Percentiles rank a stretch among this genome's conserved stretches.
phyloP scores from a whole-genome alignment of 2,797 vertebrate genomes.

The Falco rusticolus region DNA sequence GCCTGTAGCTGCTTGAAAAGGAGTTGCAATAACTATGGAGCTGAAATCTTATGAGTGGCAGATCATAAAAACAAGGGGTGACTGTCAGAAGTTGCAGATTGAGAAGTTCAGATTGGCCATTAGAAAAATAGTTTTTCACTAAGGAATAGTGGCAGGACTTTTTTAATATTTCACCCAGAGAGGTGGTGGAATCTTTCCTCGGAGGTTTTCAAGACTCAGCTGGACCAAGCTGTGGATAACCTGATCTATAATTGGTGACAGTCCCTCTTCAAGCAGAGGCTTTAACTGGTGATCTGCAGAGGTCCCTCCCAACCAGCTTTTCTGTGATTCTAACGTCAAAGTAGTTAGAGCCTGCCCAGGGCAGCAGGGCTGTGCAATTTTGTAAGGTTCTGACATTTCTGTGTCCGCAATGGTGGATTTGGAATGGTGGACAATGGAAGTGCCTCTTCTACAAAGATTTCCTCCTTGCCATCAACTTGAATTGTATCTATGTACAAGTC shows the following conservation, averaged over 20 bases:
- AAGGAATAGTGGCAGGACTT: neutral
- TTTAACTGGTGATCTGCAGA: neutral
- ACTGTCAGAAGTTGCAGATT: neutral
- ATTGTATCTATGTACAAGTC: neutral
- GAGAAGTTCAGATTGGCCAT: neutral
- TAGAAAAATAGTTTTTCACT: neutral
- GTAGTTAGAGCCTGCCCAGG: neutral
- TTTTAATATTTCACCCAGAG: neutral
- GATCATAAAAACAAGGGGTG: rapidly evolving
- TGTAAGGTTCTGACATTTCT: neutral
- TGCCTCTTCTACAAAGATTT: neutral
- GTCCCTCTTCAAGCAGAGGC: neutral
- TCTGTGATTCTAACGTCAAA: neutral
- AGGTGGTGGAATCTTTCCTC: neutral
- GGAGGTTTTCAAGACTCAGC: neutral
- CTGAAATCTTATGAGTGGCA: neutral
- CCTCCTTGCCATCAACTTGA: neutral
- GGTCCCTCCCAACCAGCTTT: neutral
- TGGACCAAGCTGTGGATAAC: neutral
- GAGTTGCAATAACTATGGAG: neutral
- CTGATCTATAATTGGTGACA: neutral
- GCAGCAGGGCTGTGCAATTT: neutral
- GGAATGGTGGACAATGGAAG: neutral
- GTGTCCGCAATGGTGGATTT: neutral
- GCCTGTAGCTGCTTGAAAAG: neutral